Evolutionary conservation across 2,797 vertebrate species (phyloP), one percentile per base, ranked within the genome.

Genomic region (Heterohyrax brucei): DNA sequence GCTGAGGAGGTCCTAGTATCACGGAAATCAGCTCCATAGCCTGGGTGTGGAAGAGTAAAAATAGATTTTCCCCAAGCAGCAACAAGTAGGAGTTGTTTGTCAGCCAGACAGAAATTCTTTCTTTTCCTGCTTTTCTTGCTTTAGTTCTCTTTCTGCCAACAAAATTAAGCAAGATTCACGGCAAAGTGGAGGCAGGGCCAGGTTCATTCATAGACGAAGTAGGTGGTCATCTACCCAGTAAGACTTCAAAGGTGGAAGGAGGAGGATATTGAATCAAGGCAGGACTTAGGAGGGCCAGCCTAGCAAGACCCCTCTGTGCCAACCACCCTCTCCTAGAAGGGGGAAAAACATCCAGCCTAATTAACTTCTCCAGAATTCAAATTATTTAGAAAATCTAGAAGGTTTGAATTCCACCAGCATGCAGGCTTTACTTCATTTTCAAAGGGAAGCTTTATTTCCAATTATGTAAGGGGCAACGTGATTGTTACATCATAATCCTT

Each of bases 41-140:
- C 56, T 3, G n/a, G 61, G 81, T 18, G 88, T 0, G 0, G 33
- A 94, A 80, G 61, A 89, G 10, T 79, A 76, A 88, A 93, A 95
- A 87, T 77, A 70, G 70, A 95, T 83, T 70, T 92, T 83, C 70
- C 86, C 39, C 89, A 59, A 70, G 79, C n/a, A 84, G 66, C n/a
- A 91, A 85, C 24, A 91, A 89, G 87, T 87, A 93, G 33, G 46
- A 77, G 18, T 78, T 93, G 85, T 84, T 94, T 75, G 59, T 84
- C 62, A 88, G 76, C 82, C 88, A 72, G 62, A 91, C 83, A 87
- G 28, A 96, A 92, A 88, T 83, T 62, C 85, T 86, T 83, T 72
- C 66, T 39, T 90, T 94, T 39, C 39, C 39, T 39, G 39, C n/a
- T 73, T 92, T 90, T 86, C 85, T 89, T 91, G 22, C 46, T 75